A percentile compares a stretch with the other conserved stretches of the same genome.
Conservation (phyloP, 2,113 vertebrate genomes). For the Brienomyrus brachyistius region DNA sequence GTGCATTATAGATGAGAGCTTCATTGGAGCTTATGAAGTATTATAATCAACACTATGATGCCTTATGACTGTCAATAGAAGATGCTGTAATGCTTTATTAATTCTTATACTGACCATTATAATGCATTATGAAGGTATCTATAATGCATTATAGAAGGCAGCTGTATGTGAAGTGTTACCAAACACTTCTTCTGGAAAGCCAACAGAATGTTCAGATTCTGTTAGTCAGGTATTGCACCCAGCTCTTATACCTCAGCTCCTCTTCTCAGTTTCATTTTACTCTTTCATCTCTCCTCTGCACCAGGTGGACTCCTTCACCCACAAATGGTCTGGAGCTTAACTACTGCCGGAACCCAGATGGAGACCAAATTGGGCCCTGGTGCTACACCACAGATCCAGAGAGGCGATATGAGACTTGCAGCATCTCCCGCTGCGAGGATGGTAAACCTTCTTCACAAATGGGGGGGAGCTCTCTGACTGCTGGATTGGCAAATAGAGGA, state of each 20-base stretch:
- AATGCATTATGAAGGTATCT: background rate
- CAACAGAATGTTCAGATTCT: background rate
- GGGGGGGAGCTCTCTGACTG: background rate
- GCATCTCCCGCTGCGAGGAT: slow-evolving; percentile 79
- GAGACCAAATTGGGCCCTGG: slow-evolving; percentile 80
- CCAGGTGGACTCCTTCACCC: slow-evolving; percentile 72
- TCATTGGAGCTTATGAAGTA: no score
- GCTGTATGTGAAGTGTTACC: background rate
- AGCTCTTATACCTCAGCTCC: background rate
- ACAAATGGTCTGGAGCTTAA: slow-evolving; percentile 82
- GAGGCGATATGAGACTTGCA: slow-evolving; percentile 76
- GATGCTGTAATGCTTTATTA: no score
- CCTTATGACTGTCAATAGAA: no score
- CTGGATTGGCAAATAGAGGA: background rate
- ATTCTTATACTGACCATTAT: no score
- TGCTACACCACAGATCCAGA: slow-evolving; percentile 79
- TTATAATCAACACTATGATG: no score
- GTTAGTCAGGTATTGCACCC: background rate
- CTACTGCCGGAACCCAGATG: slow-evolving; percentile 89
- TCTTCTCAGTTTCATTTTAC: background rate
- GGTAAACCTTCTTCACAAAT: slow-evolving; percentile 50
- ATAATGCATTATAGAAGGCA: background rate
- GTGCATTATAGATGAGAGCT: background rate
- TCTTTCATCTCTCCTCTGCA: background rate
- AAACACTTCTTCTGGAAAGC: background rate